Evolutionary conservation across 2,888 invertebrate genomes (phyloP), one percentile per base, ranked within the genome.

Genomic region (Arctia plantaginis): DNA sequence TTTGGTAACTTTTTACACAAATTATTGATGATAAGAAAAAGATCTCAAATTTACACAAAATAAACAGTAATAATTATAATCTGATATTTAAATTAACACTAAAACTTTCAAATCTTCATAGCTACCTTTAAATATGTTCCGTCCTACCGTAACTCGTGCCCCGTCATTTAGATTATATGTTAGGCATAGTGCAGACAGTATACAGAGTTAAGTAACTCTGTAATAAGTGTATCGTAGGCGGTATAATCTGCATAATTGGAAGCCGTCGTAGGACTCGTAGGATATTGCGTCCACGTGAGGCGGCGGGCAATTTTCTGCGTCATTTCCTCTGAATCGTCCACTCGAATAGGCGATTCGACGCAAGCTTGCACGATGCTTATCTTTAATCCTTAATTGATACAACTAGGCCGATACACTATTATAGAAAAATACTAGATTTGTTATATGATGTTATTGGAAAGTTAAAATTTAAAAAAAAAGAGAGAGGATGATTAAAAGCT

Each of bases 201-300:
- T 71, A 73, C 68, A 88, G 86, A 89, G 87, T 87, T 87, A 90
- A 88, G 88, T 84, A 84, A 84, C 80, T 80, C 79, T 81, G 89
- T 90, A 91, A 92, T 92, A 91, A 93, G 91, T 90, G 91, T 91
- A 92, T 91, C 90, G 89, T 85, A 82, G 84, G 87, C 84, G 87
- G 89, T 90, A 93, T 94, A 94, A 95, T 95, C 95, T 95, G 92
- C 95, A 95, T 95, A 95, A 95, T 95, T 95, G 95, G 92, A 91
- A 93, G 90, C 92, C 92, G 91, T 93, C 90, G 91, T 91, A 93
- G 94, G 93, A 94, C 94, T 93, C 90, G 91, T 91, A 93, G 94
- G 94, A 95, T 94, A 95, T 95, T 94, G 92, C 93, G 93, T 94
- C 93, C 94, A 94, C 90, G 92, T 93, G 93, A 92, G 92, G 90